Evolutionary conservation across 2,888 invertebrate species (phyloP), one percentile per base, ranked within the genome.

Genomic region (Drosophila parthenogenetica): DNA sequence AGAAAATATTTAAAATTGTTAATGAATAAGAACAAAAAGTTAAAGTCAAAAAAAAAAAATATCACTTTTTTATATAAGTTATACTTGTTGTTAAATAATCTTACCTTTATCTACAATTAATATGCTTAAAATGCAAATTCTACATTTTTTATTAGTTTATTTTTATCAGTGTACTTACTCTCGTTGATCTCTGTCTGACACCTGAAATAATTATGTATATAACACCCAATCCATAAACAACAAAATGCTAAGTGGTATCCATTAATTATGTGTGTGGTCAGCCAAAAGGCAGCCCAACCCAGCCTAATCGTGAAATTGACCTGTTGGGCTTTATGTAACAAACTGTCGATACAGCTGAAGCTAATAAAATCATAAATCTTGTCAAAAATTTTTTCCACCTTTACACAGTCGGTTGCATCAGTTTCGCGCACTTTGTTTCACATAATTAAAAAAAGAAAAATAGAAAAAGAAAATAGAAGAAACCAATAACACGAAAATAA

Each of bases 361-460:
- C 79, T 75, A 88, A 73, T 72, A 74, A 88, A 71, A 72, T 69
- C 83, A 83, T 83, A 86, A 83, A 83, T 83, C 83, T 88, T 83
- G 63, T 82, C 74, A 68, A 77, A 82, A 74, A 70, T 86, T 79
- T 72, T 86, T 79, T 72, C 64, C 64, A 54, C 43, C 43, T 39
- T 50, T 48, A 25, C 4, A 14, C 11, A 55, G 40, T 65, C 17
- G 51, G 63, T 85, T 81, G 88, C 81, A 68, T 48, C 69, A 70
- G 72, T 73, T 79, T 67, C 57, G 86, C 66, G 79, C 68, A 82
- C 79, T 77, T 83, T 71, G 77, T 76, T 64, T 70, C 62, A 74
- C 62, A 81, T 77, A 80, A 73, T 71, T 58, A 43, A 70, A 48
- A 67, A 69, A 37, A 14, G 16, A 29, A 11, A 45, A 16, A 19